A percentile compares a stretch with the other conserved stretches of the same genome.
These are phyloP conservation scores for Halcyon badia DNA, from an alignment of 2,797 vertebrate genomes.

Conservation along the genomic window DNA sequence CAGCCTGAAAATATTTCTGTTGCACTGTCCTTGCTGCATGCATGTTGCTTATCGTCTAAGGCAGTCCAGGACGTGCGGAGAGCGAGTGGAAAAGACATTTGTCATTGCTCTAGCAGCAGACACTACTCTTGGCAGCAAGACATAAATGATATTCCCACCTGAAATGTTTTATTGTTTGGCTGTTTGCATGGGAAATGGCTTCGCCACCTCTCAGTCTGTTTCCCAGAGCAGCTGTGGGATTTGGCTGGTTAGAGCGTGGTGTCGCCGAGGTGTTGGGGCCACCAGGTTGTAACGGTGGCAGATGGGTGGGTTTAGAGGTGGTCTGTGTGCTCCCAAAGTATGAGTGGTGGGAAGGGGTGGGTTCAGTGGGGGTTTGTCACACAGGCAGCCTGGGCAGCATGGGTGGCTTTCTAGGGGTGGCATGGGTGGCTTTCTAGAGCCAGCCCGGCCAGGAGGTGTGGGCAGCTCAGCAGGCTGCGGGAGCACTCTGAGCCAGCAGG, in stretches of 20 bases:
- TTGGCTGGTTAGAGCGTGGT: accelerated
- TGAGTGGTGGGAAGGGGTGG: background rate
- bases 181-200: background rate
- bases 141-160: background rate
- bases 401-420: background rate
- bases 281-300: accelerated
- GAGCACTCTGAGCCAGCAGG: accelerated
- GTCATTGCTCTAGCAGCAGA: background rate
- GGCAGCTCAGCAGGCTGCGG: accelerated
- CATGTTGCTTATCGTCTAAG: accelerated
- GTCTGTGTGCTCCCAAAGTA: background rate
- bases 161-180: background rate
- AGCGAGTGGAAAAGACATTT: background rate
- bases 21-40: accelerated
- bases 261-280: accelerated
- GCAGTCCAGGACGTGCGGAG: accelerated
- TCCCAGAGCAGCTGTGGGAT: accelerated
- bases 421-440: background rate
- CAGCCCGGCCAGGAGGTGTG: background rate
- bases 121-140: background rate
- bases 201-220: background rate
- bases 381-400: background rate
- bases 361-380: accelerated
- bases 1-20: background rate
- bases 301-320: accelerated